Percentiles rank a stretch among this genome's conserved stretches.
These are phyloP conservation scores for Helostoma temminkii DNA, from an alignment of 2,797 vertebrate species.

Conservation along the genomic window DNA sequence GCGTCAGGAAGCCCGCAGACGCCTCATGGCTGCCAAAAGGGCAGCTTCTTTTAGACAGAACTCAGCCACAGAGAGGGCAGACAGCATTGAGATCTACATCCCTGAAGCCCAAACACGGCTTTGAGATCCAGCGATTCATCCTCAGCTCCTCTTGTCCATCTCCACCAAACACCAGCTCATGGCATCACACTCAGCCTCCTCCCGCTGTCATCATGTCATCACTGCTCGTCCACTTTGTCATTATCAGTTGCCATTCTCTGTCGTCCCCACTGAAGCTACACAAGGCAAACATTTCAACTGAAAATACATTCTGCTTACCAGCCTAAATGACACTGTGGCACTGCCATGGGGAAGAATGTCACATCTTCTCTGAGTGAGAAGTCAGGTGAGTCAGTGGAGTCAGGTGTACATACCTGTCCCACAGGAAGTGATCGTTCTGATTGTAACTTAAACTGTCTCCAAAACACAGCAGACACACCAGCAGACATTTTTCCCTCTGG, in stretches of 20 bases:
- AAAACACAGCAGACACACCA: conserved; percentile 37
- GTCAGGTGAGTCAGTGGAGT: conserved; percentile 2
- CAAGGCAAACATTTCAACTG: conserved; percentile 55
- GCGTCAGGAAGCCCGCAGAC: conserved; percentile 94
- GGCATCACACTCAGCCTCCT: conserved; percentile 45
- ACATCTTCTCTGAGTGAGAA: neutral
- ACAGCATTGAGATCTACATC: conserved; percentile 99
- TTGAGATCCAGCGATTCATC: conserved; percentile 84
- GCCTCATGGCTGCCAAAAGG: conserved; percentile 96
- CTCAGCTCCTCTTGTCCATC: conserved; percentile 44
- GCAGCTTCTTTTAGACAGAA: conserved; percentile 98
- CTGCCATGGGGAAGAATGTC: conserved; percentile 29
- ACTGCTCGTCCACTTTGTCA: conserved; percentile 16
- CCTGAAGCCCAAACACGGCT: conserved; percentile 98
- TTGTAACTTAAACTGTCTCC: conserved; percentile 12
- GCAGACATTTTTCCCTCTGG: conserved; percentile 18
- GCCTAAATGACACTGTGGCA: conserved; percentile 19
- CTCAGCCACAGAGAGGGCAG: conserved; percentile 94
- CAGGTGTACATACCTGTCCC: neutral
- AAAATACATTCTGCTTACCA: conserved; percentile 12
- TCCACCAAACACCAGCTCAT: conserved; percentile 55
- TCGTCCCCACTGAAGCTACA: conserved; percentile 57
- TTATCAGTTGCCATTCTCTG: conserved; percentile 53
- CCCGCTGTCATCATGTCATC: conserved; percentile 28
- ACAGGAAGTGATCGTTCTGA: conserved; percentile 13